Percentiles rank a stretch among this genome's conserved stretches.
Evolutionary conservation across 2,797 vertebrate species (phyloP).

Genomic region (Spinibarbus caldwelli): DNA sequence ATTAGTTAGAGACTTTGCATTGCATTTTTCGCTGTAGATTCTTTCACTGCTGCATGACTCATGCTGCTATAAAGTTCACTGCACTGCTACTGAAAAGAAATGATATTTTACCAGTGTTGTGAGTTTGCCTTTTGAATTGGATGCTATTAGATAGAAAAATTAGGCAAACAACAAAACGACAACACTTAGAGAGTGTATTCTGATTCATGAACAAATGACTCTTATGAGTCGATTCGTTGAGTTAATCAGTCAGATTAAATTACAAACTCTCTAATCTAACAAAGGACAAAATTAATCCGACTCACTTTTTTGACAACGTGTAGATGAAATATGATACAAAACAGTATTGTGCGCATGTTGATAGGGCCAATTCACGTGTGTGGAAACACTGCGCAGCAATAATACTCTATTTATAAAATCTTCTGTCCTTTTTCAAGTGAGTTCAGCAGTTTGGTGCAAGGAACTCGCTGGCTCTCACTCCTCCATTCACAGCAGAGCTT

Average conservation of each 20-base stretch:
- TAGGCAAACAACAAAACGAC: background rate
- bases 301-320: background rate
- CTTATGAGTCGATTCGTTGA: background rate
- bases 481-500: conserved; percentile 13
- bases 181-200: background rate
- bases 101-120: background rate
- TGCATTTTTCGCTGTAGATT: background rate
- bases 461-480: background rate
- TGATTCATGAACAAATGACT: background rate
- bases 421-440: background rate
- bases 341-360: background rate
- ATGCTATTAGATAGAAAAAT: background rate
- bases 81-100: too few species aligned
- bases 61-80: background rate
- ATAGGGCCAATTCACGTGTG: background rate
- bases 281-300: background rate
- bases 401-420: background rate
- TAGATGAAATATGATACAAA: background rate
- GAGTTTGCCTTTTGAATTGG: background rate
- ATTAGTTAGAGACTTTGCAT: background rate
- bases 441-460: background rate
- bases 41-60: too few species aligned
- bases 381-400: background rate
- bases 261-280: background rate
- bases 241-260: background rate